Base-by-base conservation (phyloP, 2,888 invertebrate genomes). In the Stratiomys singularior region DNA sequence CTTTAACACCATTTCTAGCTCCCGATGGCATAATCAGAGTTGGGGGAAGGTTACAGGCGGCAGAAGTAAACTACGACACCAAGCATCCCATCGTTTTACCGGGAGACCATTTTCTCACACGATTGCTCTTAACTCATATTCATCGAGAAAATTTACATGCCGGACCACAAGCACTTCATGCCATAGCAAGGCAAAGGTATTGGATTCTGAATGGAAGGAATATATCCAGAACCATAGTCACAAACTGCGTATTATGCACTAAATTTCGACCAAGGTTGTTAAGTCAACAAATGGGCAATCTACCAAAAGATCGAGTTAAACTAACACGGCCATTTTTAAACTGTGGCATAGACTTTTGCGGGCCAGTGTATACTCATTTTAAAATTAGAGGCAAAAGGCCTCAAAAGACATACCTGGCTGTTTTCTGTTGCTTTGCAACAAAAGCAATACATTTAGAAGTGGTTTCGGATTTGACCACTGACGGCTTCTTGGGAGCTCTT, bases 31-130 rank as follows among this genome's bases (percentile, higher is more conserved):
- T 80, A 1, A 21, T 80, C 21, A 37, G 78, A 76, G 78, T 80
- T 21, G 79, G 80, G 47, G 78, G 80, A 30, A 56, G 78, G 4
- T 30, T 58, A 18, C 30, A 60, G 60, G 58, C 37, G 18, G 1
- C 76, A 60, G 15, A 60, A 21, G 11, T 37, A 7, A 18, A 72
- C 37, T 79, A 76, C 60, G 78, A 81, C 30, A 80, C 79, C 60
- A 82, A 81, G 30, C 82, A 82, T 80, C 82, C 81, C 1, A 80
- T 83, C 5, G 47, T 84, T 1, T 21, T 84, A 30, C 82, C 83
- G 18, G 66, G 80, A 11, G 66, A 76, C 25, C 77, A 80, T 69
- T 63, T 23, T 11, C 76, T 81, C 23, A 52, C 72, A n/a, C 58
- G 78, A 77, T n/a, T 66, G 30, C 63, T 72, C 11, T 37, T 80